Percentiles rank a stretch among this genome's conserved stretches.
These are phyloP conservation scores for Malurus splendens DNA, from an alignment of 2,797 vertebrate species.

Conservation along the genomic window DNA sequence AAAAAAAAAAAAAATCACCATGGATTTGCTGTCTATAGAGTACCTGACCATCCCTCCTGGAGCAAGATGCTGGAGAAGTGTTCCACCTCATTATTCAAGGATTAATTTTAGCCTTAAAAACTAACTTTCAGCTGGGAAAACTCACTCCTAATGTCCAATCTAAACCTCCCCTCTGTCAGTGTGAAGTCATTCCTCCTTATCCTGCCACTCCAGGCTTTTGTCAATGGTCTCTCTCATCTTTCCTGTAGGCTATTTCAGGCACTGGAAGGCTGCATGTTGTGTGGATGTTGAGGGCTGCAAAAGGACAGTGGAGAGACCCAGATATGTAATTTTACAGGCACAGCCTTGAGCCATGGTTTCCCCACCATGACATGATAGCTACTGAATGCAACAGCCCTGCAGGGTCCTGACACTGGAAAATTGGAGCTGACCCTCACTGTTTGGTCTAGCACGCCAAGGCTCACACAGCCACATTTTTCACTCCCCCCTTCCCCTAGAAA, in stretches of 20 bases:
- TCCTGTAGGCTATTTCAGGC: neutral
- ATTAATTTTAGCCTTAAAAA: neutral
- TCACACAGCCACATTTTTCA: neutral
- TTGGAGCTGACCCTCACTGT: neutral
- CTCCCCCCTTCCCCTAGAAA: neutral
- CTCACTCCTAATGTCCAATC: neutral
- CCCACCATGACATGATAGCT: neutral
- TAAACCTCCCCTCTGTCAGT: accelerated
- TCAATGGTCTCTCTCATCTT: neutral
- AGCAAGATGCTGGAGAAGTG: neutral
- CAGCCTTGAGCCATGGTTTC: neutral
- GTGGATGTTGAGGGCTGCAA: neutral
- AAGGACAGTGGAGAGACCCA: neutral
- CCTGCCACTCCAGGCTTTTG: neutral
- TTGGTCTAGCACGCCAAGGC: neutral
- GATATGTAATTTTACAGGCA: neutral
- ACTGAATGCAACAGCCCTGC: neutral
- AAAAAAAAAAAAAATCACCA: neutral
- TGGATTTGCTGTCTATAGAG: neutral
- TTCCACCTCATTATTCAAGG: neutral
- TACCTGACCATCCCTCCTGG: neutral
- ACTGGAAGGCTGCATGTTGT: neutral
- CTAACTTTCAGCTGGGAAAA: neutral
- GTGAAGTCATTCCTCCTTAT: neutral
- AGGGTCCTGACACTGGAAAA: neutral